These are phyloP conservation scores for Syncerus caffer DNA, from an alignment of 2,797 vertebrate species.

Conservation along the genomic window DNA sequence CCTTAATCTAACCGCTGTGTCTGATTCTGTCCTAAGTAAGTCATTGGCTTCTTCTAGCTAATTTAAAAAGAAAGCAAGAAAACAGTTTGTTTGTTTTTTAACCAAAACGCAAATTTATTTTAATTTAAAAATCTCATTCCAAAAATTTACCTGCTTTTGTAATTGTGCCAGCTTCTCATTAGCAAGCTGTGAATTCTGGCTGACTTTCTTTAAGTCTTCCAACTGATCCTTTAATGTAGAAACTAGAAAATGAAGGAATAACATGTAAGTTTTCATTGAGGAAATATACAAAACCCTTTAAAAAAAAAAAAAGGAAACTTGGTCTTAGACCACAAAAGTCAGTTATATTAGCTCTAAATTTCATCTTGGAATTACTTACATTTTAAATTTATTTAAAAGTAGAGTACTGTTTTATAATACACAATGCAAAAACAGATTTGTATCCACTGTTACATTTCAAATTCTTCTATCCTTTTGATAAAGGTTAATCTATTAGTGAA, in stretches of 20 bases:
- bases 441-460: not conserved
- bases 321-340: not conserved
- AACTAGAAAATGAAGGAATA: slow-evolving; percentile 83
- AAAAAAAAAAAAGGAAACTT: slow-evolving; percentile 8
- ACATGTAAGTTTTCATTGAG: slow-evolving; percentile 4
- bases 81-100: not conserved
- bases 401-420: not conserved
- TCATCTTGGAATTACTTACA: slow-evolving; percentile 16
- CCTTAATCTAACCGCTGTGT: slow-evolving; percentile 93
- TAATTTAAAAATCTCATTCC: slow-evolving; percentile 38
- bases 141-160: slow-evolving; percentile 92
- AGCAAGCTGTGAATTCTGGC: slow-evolving; percentile 94
- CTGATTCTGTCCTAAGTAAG: slow-evolving; percentile 94
- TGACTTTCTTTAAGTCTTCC: slow-evolving; percentile 95
- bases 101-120: slow-evolving; percentile 24
- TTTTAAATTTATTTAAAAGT: slow-evolving; percentile 40
- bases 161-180: slow-evolving; percentile 95
- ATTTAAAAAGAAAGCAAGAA: slow-evolving; percentile 56
- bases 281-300: not conserved
- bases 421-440: slow-evolving; percentile 24
- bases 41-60: slow-evolving; percentile 97
- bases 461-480: slow-evolving; percentile 22
- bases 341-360: slow-evolving; percentile 14
- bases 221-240: slow-evolving; percentile 97
- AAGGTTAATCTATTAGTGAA: not conserved